Base-by-base conservation (phyloP, 2,797 vertebrate genomes). In the Aldrovandia affinis region DNA sequence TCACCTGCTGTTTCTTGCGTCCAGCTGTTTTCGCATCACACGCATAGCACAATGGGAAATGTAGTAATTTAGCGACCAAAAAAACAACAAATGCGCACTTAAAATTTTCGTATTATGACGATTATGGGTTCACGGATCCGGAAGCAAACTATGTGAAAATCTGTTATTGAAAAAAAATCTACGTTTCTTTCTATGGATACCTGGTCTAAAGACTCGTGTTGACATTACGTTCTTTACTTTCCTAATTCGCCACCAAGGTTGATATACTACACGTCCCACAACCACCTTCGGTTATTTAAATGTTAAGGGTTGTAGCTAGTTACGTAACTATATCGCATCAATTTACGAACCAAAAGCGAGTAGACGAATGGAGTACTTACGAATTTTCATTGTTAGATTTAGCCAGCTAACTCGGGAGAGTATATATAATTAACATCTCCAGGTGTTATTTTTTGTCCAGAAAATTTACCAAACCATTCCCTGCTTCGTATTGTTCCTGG, bases 281-380 rank as follows among this genome's bases (percentile, higher is more conserved):
- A 68, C 81, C 86, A 87, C 80, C 90, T 91, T 85, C 87, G 89
- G 30, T 65, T 33, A 42, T 90, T 28, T 93, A 94, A 91, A 93
- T 92, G 93, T 93, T 93, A 94, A 81, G 75, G 89, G 91, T 73
- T 63, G 78, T 14, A 39, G 65, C 65, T 63, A 42, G 42, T 42
- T 33, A 6, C 47, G 70, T 59, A 70, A 22, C 47, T 47, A 14
- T 52, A 30, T 82, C 73, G 78, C 81, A 85, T 57, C 84, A 57
- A 73, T 82, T 50, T 77, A 77, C 22, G 73, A 77, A 14, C 20
- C 8, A 28, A 77, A 77, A 9, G 42, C 73, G 73, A 47, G 42
- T 22, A 77, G 39, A 44, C 20, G 42, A 77, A 77, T 77, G 39
- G 39, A 47, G 42, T 77, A 47, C 25, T 25, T 77, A 7, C 18